Base-by-base conservation (phyloP, 2,797 vertebrate genomes). In the Esox lucius region DNA sequence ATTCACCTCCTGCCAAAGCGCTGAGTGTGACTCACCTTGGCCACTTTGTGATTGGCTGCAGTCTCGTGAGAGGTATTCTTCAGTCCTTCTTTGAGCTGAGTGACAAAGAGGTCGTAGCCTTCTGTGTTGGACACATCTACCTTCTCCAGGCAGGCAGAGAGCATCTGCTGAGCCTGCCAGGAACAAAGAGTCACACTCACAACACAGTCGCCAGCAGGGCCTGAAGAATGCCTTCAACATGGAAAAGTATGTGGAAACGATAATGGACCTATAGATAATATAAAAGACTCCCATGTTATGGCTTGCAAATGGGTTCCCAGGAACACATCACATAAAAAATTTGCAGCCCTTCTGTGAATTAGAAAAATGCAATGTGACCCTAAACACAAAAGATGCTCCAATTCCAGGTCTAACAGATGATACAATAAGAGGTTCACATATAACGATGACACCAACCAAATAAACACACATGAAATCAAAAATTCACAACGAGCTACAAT, bases 21-120 rank as follows among this genome's bases (percentile, higher is more conserved):
- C 26, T 12, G 73, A 31, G 24, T 59, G 15, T n/a, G 15, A 84
- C 93, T 93, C 85, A 99, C 98, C 96, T 99, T 99, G 83, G 98
- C 98, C 94, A 99, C 98, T 95, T 99, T 99, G 93, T 99, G 98
- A 94, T 97, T 99, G 93, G 97, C 97, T 92, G 97, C 97, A 17
- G 98, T 98, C 94, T 99, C 98, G 9, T 99, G 96, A 91, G 97
- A 98, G 95, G 96, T 98, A 95, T 97, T 99, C 95, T 98, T 98
- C 88, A 99, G 93, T 86, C 98, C 98, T 91, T 99, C 98, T 94
- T 98, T 99, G 81, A 99, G 94, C 87, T 99, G 98, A 75, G 92
- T 94, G 89, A 99, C 96, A 86, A 99, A 99, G 83, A 96, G 93
- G 88, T 99, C 97, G 68, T 97, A 99, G 79, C 97, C 97, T 87